phyloP scores from a whole-genome alignment of 2,797 vertebrate species.

The Pangasius larnaudii region DNA sequence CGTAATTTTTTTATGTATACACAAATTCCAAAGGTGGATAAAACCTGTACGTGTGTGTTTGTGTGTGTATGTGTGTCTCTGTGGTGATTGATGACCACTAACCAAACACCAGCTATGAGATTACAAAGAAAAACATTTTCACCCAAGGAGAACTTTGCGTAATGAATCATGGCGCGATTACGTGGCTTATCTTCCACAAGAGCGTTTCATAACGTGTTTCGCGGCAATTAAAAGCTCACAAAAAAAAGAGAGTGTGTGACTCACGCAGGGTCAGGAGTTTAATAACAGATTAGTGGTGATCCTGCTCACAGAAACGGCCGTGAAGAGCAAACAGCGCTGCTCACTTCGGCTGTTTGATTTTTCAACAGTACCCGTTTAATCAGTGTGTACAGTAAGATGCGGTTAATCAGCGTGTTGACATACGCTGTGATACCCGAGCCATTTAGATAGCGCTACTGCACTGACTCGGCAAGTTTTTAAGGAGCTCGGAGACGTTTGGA shows the following conservation, averaged over 20 bases:
- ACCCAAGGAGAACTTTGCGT: slow-evolving; percentile 22
- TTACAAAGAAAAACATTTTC: slow-evolving; percentile 35
- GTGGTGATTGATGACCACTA: slow-evolving; percentile 50
- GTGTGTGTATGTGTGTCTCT: slow-evolving; percentile 52
- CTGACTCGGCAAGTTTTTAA: too few species aligned
- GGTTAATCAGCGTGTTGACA: slow-evolving; percentile 17
- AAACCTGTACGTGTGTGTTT: slow-evolving; percentile 43
- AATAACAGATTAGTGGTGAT: slow-evolving; percentile 39
- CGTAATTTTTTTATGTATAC: not conserved
- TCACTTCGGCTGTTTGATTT: slow-evolving; percentile 33
- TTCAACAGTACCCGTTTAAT: slow-evolving; percentile 33
- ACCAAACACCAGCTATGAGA: slow-evolving; percentile 40
- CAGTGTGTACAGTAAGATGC: slow-evolving; percentile 19
- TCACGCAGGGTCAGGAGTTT: slow-evolving; percentile 29
- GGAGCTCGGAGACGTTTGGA: not conserved
- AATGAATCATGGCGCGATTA: slow-evolving; percentile 25
- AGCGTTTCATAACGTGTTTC: not conserved
- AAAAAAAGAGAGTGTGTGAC: not conserved
- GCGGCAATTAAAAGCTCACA: slow-evolving; percentile 4
- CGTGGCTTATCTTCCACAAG: slow-evolving; percentile 26
- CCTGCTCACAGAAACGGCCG: slow-evolving; percentile 11
- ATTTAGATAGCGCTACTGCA: not conserved
- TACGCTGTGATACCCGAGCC: not conserved
- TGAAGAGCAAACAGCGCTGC: slow-evolving; percentile 30
- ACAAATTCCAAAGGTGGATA: not conserved